Conservation (phyloP, 1,140 invertebrate genomes). For the Bombus sibiricus region DNA sequence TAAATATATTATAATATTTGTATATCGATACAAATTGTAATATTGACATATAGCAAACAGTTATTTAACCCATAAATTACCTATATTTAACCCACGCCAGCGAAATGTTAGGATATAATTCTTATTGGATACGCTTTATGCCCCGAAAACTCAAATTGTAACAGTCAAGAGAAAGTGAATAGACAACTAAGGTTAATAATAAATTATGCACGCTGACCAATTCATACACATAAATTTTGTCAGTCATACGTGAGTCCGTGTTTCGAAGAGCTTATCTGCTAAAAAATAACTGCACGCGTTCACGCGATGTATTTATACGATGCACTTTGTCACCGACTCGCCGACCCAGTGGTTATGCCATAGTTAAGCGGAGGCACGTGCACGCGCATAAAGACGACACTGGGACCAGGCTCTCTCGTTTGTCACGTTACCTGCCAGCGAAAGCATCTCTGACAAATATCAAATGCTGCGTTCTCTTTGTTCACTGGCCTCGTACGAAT, state of each 20-base stretch:
- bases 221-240: neutral
- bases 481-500: neutral
- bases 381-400: slow-evolving; percentile 49
- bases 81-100: too few species aligned
- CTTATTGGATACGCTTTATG: neutral
- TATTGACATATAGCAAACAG: neutral
- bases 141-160: neutral
- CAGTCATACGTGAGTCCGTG: neutral
- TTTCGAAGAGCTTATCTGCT: slow-evolving; percentile 7
- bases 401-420: slow-evolving; percentile 12
- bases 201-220: neutral
- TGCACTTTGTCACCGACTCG: slow-evolving; percentile 39
- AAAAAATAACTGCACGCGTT: slow-evolving; percentile 49
- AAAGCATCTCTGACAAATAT: slow-evolving; percentile 41
- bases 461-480: neutral
- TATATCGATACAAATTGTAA: neutral
- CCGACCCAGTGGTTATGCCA: slow-evolving; percentile 43
- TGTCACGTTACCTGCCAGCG: slow-evolving; percentile 17
- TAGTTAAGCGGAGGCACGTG: slow-evolving; percentile 52
- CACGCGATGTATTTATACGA: slow-evolving; percentile 37
- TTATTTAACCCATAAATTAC: neutral
- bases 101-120: neutral
- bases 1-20: too few species aligned
- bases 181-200: neutral
- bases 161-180: neutral